phyloP scores from a whole-genome alignment of 2,888 invertebrate species.

The Drosophila ezoana region DNA sequence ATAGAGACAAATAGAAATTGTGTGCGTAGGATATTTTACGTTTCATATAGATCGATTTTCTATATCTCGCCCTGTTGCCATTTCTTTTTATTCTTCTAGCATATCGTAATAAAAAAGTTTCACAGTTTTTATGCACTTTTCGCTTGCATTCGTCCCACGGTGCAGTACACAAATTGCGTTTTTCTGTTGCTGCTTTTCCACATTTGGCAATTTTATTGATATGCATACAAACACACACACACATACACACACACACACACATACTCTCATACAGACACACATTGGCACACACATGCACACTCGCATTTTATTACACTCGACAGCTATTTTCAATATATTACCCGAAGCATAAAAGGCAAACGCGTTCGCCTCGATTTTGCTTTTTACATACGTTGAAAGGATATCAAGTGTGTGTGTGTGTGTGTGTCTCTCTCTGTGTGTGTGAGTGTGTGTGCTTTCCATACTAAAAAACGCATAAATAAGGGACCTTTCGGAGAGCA shows the following conservation, averaged over 20 bases:
- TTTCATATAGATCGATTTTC: no score
- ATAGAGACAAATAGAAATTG: no score
- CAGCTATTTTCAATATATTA: slow-evolving; percentile 83
- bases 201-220: slow-evolving; percentile 79
- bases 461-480: slow-evolving; percentile 83
- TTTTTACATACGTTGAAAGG: slow-evolving; percentile 78
- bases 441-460: slow-evolving; percentile 65
- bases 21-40: no score
- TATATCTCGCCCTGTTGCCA: no score
- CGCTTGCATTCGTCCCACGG: slow-evolving; percentile 22
- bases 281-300: slow-evolving; percentile 35
- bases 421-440: background rate
- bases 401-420: slow-evolving; percentile 49
- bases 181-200: slow-evolving; percentile 58
- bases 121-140: background rate
- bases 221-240: slow-evolving; percentile 66
- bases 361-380: slow-evolving; percentile 49
- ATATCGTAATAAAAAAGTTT: no score
- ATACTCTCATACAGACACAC: no score
- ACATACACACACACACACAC: slow-evolving; percentile 4
- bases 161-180: slow-evolving; percentile 74
- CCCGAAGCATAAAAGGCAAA: slow-evolving; percentile 73
- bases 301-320: slow-evolving; percentile 80
- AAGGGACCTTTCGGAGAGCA: slow-evolving; percentile 63
- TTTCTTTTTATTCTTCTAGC: no score